Evolutionary conservation across 37 sponge, comb jelly and placozoan species (phyloP).

Genomic region (Cliona cf. orientalis): DNA sequence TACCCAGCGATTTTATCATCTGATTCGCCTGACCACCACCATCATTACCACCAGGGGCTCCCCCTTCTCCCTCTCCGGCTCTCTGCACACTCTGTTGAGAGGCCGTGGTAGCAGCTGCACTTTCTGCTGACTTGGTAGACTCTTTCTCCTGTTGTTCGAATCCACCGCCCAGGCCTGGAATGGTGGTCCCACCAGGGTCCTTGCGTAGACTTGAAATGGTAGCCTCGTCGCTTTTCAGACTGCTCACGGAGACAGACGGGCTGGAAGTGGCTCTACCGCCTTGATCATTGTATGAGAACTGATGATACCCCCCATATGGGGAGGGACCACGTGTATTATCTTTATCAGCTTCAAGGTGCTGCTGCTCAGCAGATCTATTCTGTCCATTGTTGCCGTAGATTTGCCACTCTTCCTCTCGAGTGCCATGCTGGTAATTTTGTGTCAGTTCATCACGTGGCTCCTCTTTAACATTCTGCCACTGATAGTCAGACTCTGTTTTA

Average conservation of each 20-base stretch:
- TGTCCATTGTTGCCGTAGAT: too few species aligned
- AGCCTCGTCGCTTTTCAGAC: not conserved
- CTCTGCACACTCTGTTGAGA: not conserved
- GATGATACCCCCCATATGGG: too few species aligned
- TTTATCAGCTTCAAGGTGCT: too few species aligned
- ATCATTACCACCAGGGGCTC: not conserved
- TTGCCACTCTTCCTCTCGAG: too few species aligned
- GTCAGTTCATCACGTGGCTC: too few species aligned
- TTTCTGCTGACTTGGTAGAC: not conserved
- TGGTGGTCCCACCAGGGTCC: not conserved
- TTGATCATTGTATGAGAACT: too few species aligned
- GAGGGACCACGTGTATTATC: too few species aligned
- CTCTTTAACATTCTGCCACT: too few species aligned
- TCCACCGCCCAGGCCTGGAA: slow-evolving; percentile 31
- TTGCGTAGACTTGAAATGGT: slow-evolving; percentile 20
- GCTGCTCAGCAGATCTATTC: too few species aligned
- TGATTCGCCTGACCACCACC: slow-evolving; percentile 6
- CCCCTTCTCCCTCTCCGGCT: not conserved
- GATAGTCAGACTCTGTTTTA: too few species aligned
- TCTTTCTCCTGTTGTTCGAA: not conserved
- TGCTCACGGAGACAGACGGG: not conserved
- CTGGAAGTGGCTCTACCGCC: too few species aligned
- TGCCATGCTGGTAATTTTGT: too few species aligned
- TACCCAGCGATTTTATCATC: slow-evolving; percentile 54
- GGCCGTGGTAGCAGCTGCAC: not conserved